These are phyloP conservation scores for Gymnopithys bicolor DNA, from an alignment of 2,797 vertebrate species.

Conservation along the genomic window DNA sequence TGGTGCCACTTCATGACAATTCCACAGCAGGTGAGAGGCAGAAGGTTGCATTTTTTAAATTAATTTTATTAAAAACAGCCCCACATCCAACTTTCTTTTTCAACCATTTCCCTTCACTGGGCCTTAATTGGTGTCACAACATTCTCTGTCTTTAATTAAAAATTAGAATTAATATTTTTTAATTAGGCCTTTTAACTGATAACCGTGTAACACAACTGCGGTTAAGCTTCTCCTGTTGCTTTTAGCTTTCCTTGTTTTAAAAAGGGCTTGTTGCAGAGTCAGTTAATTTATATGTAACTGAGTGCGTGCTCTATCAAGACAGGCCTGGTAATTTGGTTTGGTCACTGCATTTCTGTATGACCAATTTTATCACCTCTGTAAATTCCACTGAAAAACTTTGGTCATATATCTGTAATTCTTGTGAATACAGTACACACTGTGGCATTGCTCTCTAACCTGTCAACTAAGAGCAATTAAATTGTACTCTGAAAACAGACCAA, in stretches of 20 bases:
- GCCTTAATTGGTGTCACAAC: background rate
- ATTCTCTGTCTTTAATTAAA: constrained; percentile 59
- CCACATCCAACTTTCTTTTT: background rate
- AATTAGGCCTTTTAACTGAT: constrained; percentile 27
- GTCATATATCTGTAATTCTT: background rate
- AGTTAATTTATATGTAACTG: background rate
- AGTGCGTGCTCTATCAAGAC: background rate
- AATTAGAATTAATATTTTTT: constrained; percentile 1
- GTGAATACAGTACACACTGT: background rate
- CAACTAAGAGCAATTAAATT: background rate
- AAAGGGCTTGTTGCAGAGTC: background rate
- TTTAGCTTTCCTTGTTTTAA: background rate
- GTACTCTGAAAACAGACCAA: background rate
- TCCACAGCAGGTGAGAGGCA: background rate
- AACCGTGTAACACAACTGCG: background rate
- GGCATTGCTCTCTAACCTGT: background rate
- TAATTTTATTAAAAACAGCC: background rate
- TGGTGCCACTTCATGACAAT: background rate
- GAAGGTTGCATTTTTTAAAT: background rate
- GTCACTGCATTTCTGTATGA: constrained; percentile 30
- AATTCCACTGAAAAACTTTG: constrained; percentile 27
- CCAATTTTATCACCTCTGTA: constrained; percentile 53
- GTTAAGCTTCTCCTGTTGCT: background rate
- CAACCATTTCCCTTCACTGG: background rate
- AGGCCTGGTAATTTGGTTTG: constrained; percentile 33